Percentiles rank a stretch among this genome's conserved stretches.
phyloP scores from a whole-genome alignment of 2,888 invertebrate genomes.

The Agrotis ipsilon region DNA sequence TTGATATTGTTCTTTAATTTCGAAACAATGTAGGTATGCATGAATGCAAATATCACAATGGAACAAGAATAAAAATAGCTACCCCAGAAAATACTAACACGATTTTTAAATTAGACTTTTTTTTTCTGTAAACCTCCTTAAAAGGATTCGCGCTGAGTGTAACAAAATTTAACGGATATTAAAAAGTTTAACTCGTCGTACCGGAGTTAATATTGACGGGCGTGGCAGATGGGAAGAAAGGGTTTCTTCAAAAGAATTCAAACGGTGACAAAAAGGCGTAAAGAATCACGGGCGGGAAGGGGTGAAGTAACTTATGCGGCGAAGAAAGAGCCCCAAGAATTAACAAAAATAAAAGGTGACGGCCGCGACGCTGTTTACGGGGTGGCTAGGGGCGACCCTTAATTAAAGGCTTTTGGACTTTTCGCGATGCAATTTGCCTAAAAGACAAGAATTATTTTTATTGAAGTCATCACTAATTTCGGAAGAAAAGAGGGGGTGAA shows the following conservation, averaged over 20 bases:
- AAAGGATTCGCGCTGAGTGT: slow-evolving; percentile 85
- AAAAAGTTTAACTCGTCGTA: slow-evolving; percentile 89
- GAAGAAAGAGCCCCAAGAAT: slow-evolving; percentile 88
- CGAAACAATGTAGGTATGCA: slow-evolving; percentile 30
- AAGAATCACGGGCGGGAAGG: slow-evolving; percentile 87
- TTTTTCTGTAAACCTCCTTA: slow-evolving; percentile 76
- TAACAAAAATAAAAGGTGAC: slow-evolving; percentile 91
- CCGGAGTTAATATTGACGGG: slow-evolving; percentile 91
- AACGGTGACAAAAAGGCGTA: slow-evolving; percentile 91
- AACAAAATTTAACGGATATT: slow-evolving; percentile 91
- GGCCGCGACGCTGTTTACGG: slow-evolving; percentile 88
- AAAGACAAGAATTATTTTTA: slow-evolving; percentile 92
- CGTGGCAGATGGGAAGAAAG: slow-evolving; percentile 90
- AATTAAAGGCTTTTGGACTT: slow-evolving; percentile 91
- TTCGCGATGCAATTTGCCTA: slow-evolving; percentile 91
- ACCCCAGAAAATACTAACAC: slow-evolving; percentile 30
- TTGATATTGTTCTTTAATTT: slow-evolving; percentile 53
- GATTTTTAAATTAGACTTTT: slow-evolving; percentile 60
- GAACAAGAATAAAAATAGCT: background rate
- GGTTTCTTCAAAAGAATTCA: slow-evolving; percentile 90
- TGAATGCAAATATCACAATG: slow-evolving; percentile 16
- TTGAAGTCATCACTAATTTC: slow-evolving; percentile 92
- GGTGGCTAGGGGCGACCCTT: slow-evolving; percentile 86
- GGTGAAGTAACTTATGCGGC: slow-evolving; percentile 91
- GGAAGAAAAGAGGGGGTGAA: slow-evolving; percentile 78